A percentile compares a stretch with the other conserved stretches of the same genome.
Evolutionary conservation across 2,888 invertebrate genomes (phyloP).

Genomic region (Eupithecia exiguata): DNA sequence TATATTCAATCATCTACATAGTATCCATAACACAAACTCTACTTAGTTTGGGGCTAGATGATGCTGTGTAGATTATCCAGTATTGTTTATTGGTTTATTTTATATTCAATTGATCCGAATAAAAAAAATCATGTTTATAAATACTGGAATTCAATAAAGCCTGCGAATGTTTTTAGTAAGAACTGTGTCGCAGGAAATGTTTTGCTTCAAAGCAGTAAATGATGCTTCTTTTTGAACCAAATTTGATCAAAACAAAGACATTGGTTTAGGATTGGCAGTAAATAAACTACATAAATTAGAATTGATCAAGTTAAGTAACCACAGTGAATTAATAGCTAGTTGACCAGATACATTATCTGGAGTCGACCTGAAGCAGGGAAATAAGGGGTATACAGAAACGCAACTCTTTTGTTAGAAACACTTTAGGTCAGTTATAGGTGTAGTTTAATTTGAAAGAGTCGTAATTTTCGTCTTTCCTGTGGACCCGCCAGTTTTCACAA

Average conservation of each 20-base stretch:
- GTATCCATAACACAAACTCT: too few relatives aligned
- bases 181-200: neutral
- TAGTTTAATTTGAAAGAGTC: too few relatives aligned
- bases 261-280: slow-evolving; percentile 38
- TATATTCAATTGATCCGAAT: too few relatives aligned
- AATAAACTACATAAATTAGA: slow-evolving; percentile 59
- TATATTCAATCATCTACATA: too few relatives aligned
- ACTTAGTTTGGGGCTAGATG: too few relatives aligned
- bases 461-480: too few relatives aligned
- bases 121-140: neutral
- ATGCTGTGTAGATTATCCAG: too few relatives aligned
- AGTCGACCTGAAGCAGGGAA: slow-evolving; percentile 57
- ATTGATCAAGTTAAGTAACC: slow-evolving; percentile 80
- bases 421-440: neutral
- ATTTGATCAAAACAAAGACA: neutral
- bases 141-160: neutral
- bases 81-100: too few relatives aligned
- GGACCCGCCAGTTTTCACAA: too few relatives aligned
- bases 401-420: slow-evolving; percentile 9
- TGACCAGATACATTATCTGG: slow-evolving; percentile 80
- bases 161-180: neutral
- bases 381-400: slow-evolving; percentile 11
- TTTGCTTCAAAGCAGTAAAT: neutral
- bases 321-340: slow-evolving; percentile 72
- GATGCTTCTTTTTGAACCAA: neutral